Evolutionary conservation across 2,797 vertebrate species (phyloP), one percentile per base, ranked within the genome.

Genomic region (Rachycentron canadum): DNA sequence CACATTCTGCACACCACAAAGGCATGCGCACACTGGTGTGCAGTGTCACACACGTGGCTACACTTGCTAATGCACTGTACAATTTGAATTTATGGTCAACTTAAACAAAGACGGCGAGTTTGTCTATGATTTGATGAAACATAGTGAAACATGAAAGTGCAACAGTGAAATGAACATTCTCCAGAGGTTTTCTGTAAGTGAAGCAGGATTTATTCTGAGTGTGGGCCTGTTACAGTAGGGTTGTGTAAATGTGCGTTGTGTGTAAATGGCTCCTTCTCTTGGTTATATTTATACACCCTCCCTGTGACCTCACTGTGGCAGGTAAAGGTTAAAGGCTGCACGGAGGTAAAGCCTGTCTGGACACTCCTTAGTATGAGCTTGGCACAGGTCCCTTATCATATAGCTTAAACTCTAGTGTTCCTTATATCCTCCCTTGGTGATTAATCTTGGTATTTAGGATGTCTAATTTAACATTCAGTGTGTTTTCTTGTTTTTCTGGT

Each of bases 281-380:
- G 38, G 79, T 83, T 80, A 69, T 85, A 75, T 83, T 84, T 85
- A 76, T 2, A 65, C 32, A 52, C 38, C 10, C 41, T 61, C 13
- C 9, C 25, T 9, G 19, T 85, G 73, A 56, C 73, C 70, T 73
- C 45, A 34, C 26, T 41, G 43, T 64, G 52, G 47, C 49, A 57
- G 59, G 73, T 65, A 47, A 72, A 78, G 81, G 83, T 85, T 41
- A 80, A 73, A 73, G 61, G 58, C 63, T 56, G 34, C 67, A 38
- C 61, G 1, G n/a, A 32, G 30, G 41, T 78, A 43, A 86, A 76
- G 32, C 28, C 66, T 32, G 67, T 82, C 84, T 88, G 74, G 72
- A 57, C 45, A 34, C 30, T 68, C 41, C 52, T 63, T 67, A 65
- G 59, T 38, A 62, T 36, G 7, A 76, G 47, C 63, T 49, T 84